Base-by-base conservation (phyloP, 2,888 invertebrate species). In the Cataglyphis rosenhaueri region DNA sequence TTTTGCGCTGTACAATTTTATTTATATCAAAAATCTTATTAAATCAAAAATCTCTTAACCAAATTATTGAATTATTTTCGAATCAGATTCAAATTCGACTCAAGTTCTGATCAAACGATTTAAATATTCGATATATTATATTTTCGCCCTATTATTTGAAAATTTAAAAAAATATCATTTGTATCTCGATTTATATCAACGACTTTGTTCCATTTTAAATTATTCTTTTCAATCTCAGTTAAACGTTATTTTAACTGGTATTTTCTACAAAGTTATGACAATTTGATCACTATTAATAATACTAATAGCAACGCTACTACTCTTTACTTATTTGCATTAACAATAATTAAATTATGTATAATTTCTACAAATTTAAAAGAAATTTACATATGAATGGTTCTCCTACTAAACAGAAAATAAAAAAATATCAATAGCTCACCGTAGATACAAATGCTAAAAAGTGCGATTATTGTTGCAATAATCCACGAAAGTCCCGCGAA, bases 371-470 rank as follows among this genome's bases (percentile, higher is more conserved):
- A 3, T 35, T 71, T 71, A 15, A 0, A 71, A 0, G 0, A 71
- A 71, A 38, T 18, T 71, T 5, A 18, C 25, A 9, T 55, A 62
- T 35, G n/a, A 41, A 73, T 73, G 3, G 0, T 9, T 65, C 0
- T 64, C 9, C 21, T 48, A 32, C 3, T 29, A 48, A 48, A 18
- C 8, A 29, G 15, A 73, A n/a, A 52, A 70, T 29, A 44, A 18
- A 32, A 15, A 41, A n/a, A 15, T 0, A 18, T 71, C 0, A 12
- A 57, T 78, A 18, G 0, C 78, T 78, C 12, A 78, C 78, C 78
- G 0, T 44, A 44, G 9, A n/a, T 38, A 18, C 18, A 59, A 71
- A 71, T 32, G 18, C 73, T 44, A 59, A 78, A 18, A 44, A 78
- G 32, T 0, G 78, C 8, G 1, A 59, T 12, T 32, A 32, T 18